Base-by-base conservation (phyloP, 1,140 invertebrate species). In the Mylabris phalerata region DNA sequence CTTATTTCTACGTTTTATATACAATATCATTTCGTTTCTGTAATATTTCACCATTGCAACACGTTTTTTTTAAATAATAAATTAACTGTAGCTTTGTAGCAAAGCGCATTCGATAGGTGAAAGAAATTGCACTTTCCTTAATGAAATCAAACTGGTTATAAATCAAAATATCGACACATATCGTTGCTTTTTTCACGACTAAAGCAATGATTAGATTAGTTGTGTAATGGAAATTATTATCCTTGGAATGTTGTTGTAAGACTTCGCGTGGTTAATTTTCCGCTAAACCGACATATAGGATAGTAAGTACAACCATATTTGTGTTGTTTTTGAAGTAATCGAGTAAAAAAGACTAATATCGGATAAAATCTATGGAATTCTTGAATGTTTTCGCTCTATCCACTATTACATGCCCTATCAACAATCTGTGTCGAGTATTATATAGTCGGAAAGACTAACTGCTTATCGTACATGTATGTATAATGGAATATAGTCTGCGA, bases 321-420 rank as follows among this genome's bases (percentile, higher is more conserved):
- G 4, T 32, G 32, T 7, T 32, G 32, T 32, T 32, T 32, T 32
- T 32, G 7, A 5, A 4, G 32, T 32, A 32, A 32, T 32, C 4
- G 7, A 32, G 4, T 32, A 32, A 3, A 19, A 32, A 32, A 5
- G 32, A 32, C 32, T 45, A 54, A 54, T 54, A 46, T 45, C 45
- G 26, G 51, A 54, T 54, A 54, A 54, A 24, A 54, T 54, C 51
- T 54, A 54, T 44, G 51, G 7, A 54, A 45, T 42, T 46, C 51
- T 54, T 54, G 46, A 54, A 54, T 32, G 45, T 54, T 46, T 54
- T 45, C 46, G 51, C 51, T 54, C 19, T 26, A 54, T 60, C 48
- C 50, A 51, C 45, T 40, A 47, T 55, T 60, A 54, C 58, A 55
- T 60, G 58, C 48, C 43, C 39, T 60, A 60, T 60, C 58, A 60